Conservation (phyloP, 2,797 vertebrate species). For the Cygnus olor region DNA sequence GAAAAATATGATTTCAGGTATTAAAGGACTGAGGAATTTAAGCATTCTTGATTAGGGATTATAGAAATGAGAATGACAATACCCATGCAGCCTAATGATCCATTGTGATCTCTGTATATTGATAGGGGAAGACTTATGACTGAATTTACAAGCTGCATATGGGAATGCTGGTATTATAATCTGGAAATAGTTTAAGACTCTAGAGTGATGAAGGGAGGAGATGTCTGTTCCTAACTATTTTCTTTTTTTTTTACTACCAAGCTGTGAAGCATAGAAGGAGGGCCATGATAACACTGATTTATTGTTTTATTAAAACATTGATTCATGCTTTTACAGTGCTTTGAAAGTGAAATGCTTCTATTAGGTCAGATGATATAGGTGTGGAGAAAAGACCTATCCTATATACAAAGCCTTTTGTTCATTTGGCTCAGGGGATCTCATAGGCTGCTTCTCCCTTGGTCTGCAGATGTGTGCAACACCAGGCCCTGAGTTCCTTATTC, state of each 20-base stretch:
- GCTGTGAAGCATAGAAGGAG: neutral
- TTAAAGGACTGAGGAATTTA: constrained; percentile 56
- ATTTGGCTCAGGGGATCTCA: neutral
- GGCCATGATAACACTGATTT: neutral
- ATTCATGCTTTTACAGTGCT: neutral
- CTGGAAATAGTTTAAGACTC: constrained; percentile 66
- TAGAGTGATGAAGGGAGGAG: constrained; percentile 53
- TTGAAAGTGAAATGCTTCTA: neutral
- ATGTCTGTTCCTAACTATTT: constrained; percentile 47
- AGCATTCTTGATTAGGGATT: constrained; percentile 57
- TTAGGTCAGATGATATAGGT: neutral
- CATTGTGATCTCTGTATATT: constrained; percentile 32
- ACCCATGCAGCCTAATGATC: neutral
- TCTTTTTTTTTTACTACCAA: neutral
- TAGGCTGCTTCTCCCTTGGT: neutral
- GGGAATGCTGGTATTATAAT: constrained; percentile 14
- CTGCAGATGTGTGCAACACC: neutral
- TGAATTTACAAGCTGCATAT: constrained; percentile 66
- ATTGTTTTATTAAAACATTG: neutral
- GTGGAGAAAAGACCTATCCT: neutral
- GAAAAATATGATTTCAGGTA: constrained; percentile 46
- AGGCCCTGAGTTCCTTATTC: neutral
- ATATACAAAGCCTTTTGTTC: neutral
- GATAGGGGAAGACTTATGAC: constrained; percentile 68
- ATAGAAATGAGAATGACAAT: constrained; percentile 38